Percentiles rank a stretch among this genome's conserved stretches.
Evolutionary conservation across 2,113 vertebrate genomes (phyloP).

Genomic region (Gulo gulo): DNA sequence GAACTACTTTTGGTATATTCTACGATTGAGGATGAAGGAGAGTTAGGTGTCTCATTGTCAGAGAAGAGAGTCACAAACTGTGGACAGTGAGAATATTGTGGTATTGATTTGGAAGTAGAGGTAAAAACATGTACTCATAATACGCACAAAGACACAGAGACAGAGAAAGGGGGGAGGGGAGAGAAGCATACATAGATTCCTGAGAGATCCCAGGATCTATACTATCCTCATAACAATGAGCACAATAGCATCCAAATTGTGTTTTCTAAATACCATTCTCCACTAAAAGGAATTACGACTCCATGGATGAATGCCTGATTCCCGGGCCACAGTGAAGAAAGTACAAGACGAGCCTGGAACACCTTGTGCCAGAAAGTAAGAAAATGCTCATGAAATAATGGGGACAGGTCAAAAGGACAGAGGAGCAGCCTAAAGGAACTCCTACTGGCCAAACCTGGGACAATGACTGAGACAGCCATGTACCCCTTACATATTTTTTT

Average conservation of each 20-base stretch:
- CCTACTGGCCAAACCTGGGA: background rate
- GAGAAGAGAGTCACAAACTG: background rate
- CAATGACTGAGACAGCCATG: background rate
- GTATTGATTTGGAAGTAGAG: background rate
- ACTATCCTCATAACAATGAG: background rate
- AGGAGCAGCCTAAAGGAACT: background rate
- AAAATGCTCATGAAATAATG: background rate
- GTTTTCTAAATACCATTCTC: background rate
- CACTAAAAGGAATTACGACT: background rate
- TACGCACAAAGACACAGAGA: background rate
- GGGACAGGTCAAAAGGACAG: background rate
- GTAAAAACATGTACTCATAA: background rate
- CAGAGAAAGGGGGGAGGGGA: background rate
- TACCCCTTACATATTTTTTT: background rate
- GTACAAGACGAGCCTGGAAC: background rate
- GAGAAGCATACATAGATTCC: background rate
- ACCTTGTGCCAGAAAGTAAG: background rate
- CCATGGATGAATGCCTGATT: background rate
- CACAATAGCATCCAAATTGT: background rate
- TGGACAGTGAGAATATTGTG: background rate
- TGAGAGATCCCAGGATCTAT: background rate
- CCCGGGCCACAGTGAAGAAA: background rate
- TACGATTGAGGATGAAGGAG: background rate
- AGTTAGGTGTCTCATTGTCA: background rate
- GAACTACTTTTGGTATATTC: background rate